Conservation (phyloP, 2,113 vertebrate genomes). For the Stomatorhinus ivindoensis region DNA sequence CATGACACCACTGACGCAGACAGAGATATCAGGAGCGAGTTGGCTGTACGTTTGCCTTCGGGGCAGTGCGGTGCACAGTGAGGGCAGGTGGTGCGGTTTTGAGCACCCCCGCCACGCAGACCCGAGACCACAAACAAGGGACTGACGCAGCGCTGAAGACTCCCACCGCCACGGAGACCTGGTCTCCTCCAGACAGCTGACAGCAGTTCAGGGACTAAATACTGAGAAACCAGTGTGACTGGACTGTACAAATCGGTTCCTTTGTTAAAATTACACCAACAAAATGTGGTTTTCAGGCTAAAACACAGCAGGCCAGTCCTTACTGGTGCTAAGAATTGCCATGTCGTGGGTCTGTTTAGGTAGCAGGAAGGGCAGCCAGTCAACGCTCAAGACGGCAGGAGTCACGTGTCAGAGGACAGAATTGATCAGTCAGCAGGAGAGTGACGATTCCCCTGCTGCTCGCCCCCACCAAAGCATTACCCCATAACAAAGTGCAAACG, state of each 20-base stretch:
- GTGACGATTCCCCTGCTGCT: background rate
- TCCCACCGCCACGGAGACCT: background rate
- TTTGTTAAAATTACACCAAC: slow-evolving; percentile 9
- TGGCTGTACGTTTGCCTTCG: background rate
- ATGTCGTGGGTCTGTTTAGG: background rate
- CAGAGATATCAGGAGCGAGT: background rate
- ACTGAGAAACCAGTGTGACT: background rate
- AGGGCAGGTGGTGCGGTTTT: background rate
- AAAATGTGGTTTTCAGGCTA: slow-evolving; percentile 6
- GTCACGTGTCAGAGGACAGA: background rate
- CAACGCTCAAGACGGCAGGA: background rate
- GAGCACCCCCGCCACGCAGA: background rate
- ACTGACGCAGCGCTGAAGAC: background rate
- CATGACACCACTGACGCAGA: slow-evolving; percentile 13
- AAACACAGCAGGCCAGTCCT: background rate
- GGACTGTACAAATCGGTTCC: background rate
- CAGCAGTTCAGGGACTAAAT: background rate
- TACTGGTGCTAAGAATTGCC: background rate
- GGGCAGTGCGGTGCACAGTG: background rate
- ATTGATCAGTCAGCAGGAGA: background rate
- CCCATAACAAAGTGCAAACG: background rate
- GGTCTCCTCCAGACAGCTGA: background rate
- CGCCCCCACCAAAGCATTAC: background rate
- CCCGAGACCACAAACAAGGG: background rate
- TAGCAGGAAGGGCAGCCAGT: background rate